Evolutionary conservation across 1,140 invertebrate genomes (phyloP).

Genomic region (Monomorium pharaonis): DNA sequence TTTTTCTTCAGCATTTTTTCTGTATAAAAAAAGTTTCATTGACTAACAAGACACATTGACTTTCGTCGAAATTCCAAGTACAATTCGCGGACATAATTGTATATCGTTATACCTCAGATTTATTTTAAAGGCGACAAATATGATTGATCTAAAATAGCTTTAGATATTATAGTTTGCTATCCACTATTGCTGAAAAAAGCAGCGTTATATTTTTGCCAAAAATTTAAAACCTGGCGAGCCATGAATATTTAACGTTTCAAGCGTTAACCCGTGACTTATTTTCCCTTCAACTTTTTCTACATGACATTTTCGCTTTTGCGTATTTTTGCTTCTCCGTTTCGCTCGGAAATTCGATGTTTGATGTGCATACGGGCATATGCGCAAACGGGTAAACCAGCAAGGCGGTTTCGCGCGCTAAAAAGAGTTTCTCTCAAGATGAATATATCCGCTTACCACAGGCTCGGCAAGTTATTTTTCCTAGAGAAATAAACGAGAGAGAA

Average conservation of each 20-base stretch:
- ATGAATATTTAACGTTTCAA: background rate
- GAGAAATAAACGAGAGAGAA: constrained; percentile 19
- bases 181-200: no score
- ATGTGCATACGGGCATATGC: constrained; percentile 3
- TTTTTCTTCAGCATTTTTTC: background rate
- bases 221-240: background rate
- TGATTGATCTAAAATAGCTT: background rate
- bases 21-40: background rate
- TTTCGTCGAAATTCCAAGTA: background rate
- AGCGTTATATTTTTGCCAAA: no score
- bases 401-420: constrained; percentile 9
- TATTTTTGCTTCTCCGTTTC: background rate
- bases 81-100: background rate
- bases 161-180: no score
- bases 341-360: constrained; percentile 24
- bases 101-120: background rate
- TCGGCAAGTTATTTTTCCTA: constrained; percentile 13
- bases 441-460: background rate
- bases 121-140: background rate
- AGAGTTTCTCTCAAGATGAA: constrained; percentile 23
- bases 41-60: no score
- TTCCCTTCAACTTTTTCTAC: background rate
- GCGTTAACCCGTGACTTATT: background rate
- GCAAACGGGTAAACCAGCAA: background rate
- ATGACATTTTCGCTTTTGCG: background rate